Conservation (phyloP, 2,888 invertebrate genomes). For the Urechis unicinctus region DNA sequence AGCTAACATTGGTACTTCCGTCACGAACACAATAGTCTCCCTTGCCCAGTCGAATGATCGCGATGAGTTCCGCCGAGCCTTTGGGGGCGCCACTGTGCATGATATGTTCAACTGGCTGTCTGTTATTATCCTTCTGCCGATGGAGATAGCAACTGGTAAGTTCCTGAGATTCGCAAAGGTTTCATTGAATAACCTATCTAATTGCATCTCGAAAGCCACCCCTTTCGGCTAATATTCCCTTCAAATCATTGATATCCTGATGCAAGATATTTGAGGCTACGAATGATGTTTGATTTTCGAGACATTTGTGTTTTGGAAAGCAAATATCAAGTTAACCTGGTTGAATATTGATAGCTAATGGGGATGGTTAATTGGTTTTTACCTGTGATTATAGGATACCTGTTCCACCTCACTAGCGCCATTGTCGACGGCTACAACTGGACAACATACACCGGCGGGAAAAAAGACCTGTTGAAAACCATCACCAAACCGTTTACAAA, state of each 20-base stretch:
- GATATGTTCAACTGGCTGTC: constrained; percentile 58
- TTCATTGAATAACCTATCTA: no score
- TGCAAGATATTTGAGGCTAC: no score
- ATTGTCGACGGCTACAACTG: constrained; percentile 23
- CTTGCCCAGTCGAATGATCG: constrained; percentile 46
- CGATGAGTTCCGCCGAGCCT: constrained; percentile 54
- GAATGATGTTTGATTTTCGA: no score
- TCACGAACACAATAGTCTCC: constrained; percentile 56
- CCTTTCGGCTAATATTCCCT: no score
- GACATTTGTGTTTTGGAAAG: no score
- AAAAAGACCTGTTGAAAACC: constrained; percentile 48
- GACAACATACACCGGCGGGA: constrained; percentile 14
- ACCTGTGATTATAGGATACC: constrained; percentile 18
- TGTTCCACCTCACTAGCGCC: constrained; percentile 35
- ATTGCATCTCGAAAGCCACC: no score
- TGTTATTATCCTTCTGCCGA: constrained; percentile 53
- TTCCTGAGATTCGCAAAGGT: background rate
- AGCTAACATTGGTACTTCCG: constrained; percentile 56
- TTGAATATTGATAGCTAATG: no score
- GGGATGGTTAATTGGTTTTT: background rate
- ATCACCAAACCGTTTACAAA: constrained; percentile 53
- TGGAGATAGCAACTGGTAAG: constrained; percentile 51
- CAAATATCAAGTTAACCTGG: no score
- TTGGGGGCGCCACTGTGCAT: constrained; percentile 57
- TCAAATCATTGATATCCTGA: no score